Evolutionary conservation across 2,888 invertebrate genomes (phyloP).

Genomic region (Ophion slaviceki): DNA sequence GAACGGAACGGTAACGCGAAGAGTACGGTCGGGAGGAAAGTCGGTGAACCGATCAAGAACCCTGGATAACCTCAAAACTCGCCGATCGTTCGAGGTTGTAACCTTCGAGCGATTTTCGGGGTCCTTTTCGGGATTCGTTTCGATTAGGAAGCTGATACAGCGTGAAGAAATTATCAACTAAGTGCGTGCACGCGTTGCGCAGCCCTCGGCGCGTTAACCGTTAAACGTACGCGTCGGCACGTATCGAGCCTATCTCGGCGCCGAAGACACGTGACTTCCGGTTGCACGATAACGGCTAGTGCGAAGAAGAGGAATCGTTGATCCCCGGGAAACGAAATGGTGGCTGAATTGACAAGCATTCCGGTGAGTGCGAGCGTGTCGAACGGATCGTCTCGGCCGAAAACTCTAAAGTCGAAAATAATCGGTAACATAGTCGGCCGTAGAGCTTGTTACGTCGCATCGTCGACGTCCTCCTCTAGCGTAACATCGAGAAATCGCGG

Average conservation of each 20-base stretch:
- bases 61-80: background rate
- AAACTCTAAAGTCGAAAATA: constrained; percentile 33
- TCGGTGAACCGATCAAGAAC: background rate
- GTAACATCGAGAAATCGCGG: background rate
- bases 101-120: background rate
- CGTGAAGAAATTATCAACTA: constrained; percentile 33
- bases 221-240: constrained; percentile 47
- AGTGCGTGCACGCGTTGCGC: background rate
- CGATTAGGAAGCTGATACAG: constrained; percentile 20
- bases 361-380: constrained; percentile 67
- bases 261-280: constrained; percentile 77
- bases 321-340: constrained; percentile 70
- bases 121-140: constrained; percentile 14
- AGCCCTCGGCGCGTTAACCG: constrained; percentile 29
- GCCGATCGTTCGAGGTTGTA: background rate
- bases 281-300: constrained; percentile 57
- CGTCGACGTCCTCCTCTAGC: constrained; percentile 32
- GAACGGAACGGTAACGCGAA: background rate
- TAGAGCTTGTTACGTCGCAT: constrained; percentile 33
- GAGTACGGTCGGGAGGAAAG: background rate
- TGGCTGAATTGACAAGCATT: constrained; percentile 78
- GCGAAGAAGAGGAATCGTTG: background rate
- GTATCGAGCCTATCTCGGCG: constrained; percentile 31
- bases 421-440: constrained; percentile 43
- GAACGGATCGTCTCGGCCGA: constrained; percentile 47